These are phyloP conservation scores for Opisthocomus hoazin DNA, from an alignment of 2,113 vertebrate genomes.

Conservation along the genomic window DNA sequence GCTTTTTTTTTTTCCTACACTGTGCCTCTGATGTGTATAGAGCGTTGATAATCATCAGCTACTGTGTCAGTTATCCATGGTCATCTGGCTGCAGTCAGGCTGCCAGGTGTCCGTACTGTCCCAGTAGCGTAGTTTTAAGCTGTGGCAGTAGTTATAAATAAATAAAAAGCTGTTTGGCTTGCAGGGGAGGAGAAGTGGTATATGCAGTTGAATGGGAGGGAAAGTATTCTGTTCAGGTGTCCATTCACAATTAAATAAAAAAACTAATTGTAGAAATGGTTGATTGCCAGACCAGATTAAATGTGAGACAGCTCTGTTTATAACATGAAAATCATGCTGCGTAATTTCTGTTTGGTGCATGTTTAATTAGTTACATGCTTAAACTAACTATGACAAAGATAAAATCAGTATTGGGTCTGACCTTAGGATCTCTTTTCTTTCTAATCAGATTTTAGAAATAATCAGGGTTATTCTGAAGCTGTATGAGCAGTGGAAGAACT, in stretches of 20 bases:
- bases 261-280: not conserved
- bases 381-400: not conserved
- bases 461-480: conserved; percentile 98
- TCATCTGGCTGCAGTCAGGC: not conserved
- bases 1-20: not conserved
- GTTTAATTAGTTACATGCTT: not conserved
- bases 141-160: not conserved
- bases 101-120: not conserved
- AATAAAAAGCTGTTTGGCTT: not conserved
- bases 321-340: not conserved
- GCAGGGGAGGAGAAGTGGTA: not conserved
- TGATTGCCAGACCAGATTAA: not conserved
- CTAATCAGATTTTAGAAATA: conserved; percentile 94
- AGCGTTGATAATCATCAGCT: not conserved
- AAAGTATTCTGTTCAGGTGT: not conserved
- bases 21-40: not conserved
- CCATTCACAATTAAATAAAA: not conserved
- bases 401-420: not conserved
- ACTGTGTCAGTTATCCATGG: not conserved
- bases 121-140: not conserved
- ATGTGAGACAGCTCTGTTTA: not conserved
- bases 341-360: not conserved
- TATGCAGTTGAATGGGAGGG: not conserved
- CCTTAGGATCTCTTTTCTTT: conserved; percentile 24
- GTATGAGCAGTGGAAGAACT: conserved; percentile 99